Conservation (phyloP, 2,888 invertebrate species). For the Crioceris asparagi region DNA sequence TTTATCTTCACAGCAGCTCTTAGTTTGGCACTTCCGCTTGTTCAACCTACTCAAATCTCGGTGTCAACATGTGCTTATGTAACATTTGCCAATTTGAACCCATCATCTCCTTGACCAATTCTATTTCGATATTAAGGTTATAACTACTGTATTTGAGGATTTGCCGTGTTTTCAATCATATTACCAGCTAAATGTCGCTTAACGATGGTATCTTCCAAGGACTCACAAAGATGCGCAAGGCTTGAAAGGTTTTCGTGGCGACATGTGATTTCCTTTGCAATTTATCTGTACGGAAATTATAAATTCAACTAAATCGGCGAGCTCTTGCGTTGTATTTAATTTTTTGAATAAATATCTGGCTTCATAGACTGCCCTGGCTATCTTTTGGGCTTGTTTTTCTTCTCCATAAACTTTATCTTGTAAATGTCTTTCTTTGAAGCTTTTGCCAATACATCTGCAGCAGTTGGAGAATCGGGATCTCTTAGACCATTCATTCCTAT, state of each 20-base stretch:
- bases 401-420: conserved; percentile 81
- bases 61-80: conserved; percentile 70
- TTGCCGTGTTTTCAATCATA: conserved; percentile 58
- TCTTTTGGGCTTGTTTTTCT: conserved; percentile 75
- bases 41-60: conserved; percentile 63
- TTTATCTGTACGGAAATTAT: conserved; percentile 50
- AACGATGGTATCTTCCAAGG: conserved; percentile 85
- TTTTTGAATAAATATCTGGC: conserved; percentile 50
- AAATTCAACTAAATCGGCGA: conserved; percentile 47
- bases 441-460: conserved; percentile 74
- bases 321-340: conserved; percentile 71
- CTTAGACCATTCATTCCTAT: conserved; percentile 89
- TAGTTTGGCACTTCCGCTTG: conserved; percentile 81
- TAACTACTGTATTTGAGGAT: conserved; percentile 63
- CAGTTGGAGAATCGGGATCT: conserved; percentile 57
- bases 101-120: conserved; percentile 50
- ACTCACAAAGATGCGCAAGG: conserved; percentile 89
- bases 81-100: conserved; percentile 66
- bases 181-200: conserved; percentile 80
- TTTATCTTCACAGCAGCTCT: conserved; percentile 69
- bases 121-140: conserved; percentile 46
- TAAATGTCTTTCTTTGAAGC: conserved; percentile 68
- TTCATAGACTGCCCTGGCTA: conserved; percentile 80
- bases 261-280: conserved; percentile 64
- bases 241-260: conserved; percentile 90